Base-by-base conservation (phyloP, 64 coral and sea anemone genomes). In the Porites lutea region DNA sequence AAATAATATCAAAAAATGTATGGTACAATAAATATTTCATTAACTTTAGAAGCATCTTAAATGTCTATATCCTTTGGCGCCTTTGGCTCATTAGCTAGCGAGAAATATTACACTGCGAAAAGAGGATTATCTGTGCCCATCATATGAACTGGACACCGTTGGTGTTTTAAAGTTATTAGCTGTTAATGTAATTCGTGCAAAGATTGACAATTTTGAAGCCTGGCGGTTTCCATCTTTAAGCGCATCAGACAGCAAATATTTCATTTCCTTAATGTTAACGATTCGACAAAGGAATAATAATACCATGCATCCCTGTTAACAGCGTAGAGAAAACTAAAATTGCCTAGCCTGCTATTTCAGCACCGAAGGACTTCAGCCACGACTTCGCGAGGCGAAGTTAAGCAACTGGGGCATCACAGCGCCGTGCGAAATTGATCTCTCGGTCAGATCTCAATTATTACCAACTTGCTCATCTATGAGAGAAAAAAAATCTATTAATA, bases 21-120 rank as follows among this genome's bases (percentile, higher is more conserved):
- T 14, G 48, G 47, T n/a, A 84, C 81, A 84, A 84, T 84, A 69
- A 84, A 84, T 84, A 84, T 84, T 84, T 84, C 15, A 84, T 84
- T 84, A 69, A 84, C 48, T 69, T 68, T 67, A 13, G 43, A 19
- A 51, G 12, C 13, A 51, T 84, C 79, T 84, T 84, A 68, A 84
- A 65, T 69, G 63, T 61, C 15, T 11, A 19, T 22, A 84, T 46
- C 63, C 63, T 68, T 65, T 84, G 3, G 81, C 44, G 19, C 47
- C 62, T 50, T 84, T 48, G 63, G 63, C 45, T 82, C 60, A 82
- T 49, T 65, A 20, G 43, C 23, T 65, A 16, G 43, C 10, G 59
- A 49, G 37, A 47, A 82, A 51, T 68, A 84, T 65, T 49, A 52
- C n/a, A 43, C 45, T 45, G 69, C 44, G 64, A 84, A 84, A 84